Conservation (phyloP, 2,113 vertebrate genomes). For the Bufo gargarizans region DNA sequence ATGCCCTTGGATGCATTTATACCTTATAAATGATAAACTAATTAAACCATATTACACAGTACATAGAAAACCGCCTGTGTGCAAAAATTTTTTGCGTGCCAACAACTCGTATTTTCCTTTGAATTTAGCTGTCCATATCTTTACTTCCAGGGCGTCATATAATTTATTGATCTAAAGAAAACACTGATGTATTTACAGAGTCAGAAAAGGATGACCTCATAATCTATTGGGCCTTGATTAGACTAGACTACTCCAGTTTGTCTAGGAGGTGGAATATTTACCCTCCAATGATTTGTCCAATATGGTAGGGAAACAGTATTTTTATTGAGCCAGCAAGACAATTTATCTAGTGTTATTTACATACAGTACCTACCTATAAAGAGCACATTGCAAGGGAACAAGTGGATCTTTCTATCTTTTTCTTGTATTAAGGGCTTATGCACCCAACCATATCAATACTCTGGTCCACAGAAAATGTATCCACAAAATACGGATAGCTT, state of each 20-base stretch:
- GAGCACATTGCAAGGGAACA: background rate
- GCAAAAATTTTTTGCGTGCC: background rate
- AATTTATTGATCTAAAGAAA: constrained; percentile 36
- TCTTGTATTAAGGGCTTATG: background rate
- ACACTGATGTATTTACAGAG: constrained; percentile 26
- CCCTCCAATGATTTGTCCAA: background rate
- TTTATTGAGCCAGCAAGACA: background rate
- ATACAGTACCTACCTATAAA: background rate
- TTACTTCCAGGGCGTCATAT: constrained; percentile 20
- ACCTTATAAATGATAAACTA: too few species aligned
- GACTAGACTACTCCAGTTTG: constrained; percentile 38
- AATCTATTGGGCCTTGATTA: constrained; percentile 31
- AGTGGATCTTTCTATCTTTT: background rate
- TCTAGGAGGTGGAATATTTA: constrained; percentile 51
- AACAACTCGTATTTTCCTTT: background rate
- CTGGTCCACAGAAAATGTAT: too few species aligned
- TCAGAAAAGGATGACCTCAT: constrained; percentile 29
- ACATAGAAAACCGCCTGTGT: background rate
- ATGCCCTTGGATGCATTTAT: too few species aligned
- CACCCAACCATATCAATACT: too few species aligned
- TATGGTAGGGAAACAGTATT: background rate
- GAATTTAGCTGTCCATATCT: background rate
- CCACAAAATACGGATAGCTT: too few species aligned
- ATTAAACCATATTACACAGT: background rate
- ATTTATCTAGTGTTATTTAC: constrained; percentile 42